These are phyloP conservation scores for Sebastolobus alascanus DNA, from an alignment of 2,797 vertebrate species.

Conservation along the genomic window DNA sequence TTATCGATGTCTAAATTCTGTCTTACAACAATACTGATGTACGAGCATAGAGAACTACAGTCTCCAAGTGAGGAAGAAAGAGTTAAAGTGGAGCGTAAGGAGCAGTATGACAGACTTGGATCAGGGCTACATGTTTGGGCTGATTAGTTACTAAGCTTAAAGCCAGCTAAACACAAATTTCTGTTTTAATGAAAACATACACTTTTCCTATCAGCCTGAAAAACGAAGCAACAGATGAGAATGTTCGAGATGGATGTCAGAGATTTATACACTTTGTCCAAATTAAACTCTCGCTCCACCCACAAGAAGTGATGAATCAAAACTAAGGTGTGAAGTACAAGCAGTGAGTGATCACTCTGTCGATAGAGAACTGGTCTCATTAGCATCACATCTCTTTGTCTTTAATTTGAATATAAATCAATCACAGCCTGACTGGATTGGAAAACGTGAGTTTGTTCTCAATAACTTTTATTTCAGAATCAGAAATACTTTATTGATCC, in stretches of 20 bases:
- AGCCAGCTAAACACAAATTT: background rate
- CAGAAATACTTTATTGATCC: no score
- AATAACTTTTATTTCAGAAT: no score
- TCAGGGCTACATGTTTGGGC: background rate
- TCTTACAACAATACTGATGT: background rate
- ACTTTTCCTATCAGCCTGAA: background rate
- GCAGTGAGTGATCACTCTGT: conserved; percentile 10
- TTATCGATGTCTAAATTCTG: no score
- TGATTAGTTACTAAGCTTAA: background rate
- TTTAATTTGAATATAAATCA: no score
- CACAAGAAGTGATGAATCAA: conserved; percentile 17
- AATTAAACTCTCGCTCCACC: conserved; percentile 31
- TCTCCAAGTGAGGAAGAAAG: background rate
- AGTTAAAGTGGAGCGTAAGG: background rate
- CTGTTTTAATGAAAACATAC: background rate
- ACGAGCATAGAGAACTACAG: background rate
- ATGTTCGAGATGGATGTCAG: background rate
- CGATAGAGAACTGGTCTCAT: conserved; percentile 8
- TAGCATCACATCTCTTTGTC: background rate
- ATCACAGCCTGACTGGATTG: background rate
- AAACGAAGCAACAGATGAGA: background rate
- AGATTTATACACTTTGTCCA: conserved; percentile 16
- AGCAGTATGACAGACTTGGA: background rate
- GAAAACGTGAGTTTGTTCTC: background rate
- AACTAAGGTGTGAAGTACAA: conserved; percentile 33